phyloP scores from a whole-genome alignment of 1,140 invertebrate genomes.

The Scaptomyza pallida region DNA sequence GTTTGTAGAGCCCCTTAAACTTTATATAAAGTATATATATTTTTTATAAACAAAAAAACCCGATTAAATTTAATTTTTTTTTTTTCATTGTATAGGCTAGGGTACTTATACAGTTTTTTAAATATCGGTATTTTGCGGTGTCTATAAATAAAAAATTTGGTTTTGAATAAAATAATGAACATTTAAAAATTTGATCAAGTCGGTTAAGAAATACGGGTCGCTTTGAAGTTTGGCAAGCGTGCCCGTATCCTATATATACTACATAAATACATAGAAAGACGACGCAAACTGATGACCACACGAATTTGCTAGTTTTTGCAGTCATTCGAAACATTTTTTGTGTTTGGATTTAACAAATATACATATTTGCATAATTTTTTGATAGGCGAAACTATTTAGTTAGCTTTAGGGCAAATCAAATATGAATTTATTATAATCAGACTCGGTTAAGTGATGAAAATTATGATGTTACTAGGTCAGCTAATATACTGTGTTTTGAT shows the following conservation, averaged over 20 bases:
- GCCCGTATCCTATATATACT: constrained; percentile 25
- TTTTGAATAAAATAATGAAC: too few relatives aligned
- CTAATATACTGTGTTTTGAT: neutral
- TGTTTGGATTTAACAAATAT: constrained; percentile 34
- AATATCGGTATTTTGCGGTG: constrained; percentile 28
- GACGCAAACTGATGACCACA: constrained; percentile 1
- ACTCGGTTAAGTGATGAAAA: neutral
- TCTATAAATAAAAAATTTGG: too few relatives aligned
- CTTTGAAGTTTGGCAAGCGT: constrained; percentile 76
- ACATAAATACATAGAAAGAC: neutral
- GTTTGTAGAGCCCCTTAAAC: too few relatives aligned
- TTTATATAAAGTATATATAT: too few relatives aligned
- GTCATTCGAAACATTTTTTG: constrained; percentile 49
- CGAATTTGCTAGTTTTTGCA: constrained; percentile 34
- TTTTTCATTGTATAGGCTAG: too few relatives aligned
- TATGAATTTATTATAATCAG: neutral
- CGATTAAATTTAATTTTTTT: too few relatives aligned
- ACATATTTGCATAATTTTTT: constrained; percentile 27
- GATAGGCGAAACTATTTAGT: neutral
- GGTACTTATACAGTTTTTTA: too few relatives aligned
- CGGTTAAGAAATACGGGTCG: too few relatives aligned
- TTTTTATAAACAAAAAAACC: too few relatives aligned
- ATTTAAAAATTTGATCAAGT: too few relatives aligned
- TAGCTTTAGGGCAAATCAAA: neutral
- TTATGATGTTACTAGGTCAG: neutral